These are phyloP conservation scores for Hipparchia sbordonii DNA, from an alignment of 2,888 invertebrate species.

Conservation along the genomic window DNA sequence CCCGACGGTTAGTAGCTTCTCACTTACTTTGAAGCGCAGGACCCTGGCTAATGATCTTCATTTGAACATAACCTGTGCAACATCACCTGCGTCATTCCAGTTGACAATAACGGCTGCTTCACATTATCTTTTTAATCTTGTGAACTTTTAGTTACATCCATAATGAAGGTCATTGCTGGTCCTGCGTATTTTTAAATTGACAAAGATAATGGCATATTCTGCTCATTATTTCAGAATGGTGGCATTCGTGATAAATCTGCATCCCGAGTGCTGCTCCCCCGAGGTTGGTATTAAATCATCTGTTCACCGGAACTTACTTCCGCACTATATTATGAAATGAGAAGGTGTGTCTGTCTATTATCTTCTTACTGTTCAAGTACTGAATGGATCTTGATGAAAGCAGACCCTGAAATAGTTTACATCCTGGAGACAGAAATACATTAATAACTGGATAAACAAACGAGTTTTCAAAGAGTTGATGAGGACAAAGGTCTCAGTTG, in stretches of 20 bases:
- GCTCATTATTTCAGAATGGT: slow-evolving; percentile 82
- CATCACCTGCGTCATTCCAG: not conserved
- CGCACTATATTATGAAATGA: no score
- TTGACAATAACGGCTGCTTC: not conserved
- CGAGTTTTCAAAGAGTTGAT: no score
- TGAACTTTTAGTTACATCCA: not conserved
- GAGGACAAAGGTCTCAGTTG: no score
- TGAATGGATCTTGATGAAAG: no score
- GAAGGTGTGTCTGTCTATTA: no score
- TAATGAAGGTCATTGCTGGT: slow-evolving; percentile 54
- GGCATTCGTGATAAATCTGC: slow-evolving; percentile 69
- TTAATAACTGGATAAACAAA: no score
- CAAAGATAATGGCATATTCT: slow-evolving; percentile 78
- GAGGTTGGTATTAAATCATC: slow-evolving; percentile 64
- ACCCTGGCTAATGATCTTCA: slow-evolving; percentile 57
- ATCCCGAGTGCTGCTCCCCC: slow-evolving; percentile 55
- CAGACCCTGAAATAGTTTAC: no score
- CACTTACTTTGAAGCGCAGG: slow-evolving; percentile 48
- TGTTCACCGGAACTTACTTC: not conserved
- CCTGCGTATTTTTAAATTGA: slow-evolving; percentile 58
- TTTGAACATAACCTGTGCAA: slow-evolving; percentile 26
- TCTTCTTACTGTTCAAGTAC: no score
- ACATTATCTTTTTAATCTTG: not conserved
- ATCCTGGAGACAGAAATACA: no score
- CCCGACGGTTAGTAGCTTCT: slow-evolving; percentile 81